Evolutionary conservation across 2,888 invertebrate genomes (phyloP).

Genomic region (Drosophila sordidula): DNA sequence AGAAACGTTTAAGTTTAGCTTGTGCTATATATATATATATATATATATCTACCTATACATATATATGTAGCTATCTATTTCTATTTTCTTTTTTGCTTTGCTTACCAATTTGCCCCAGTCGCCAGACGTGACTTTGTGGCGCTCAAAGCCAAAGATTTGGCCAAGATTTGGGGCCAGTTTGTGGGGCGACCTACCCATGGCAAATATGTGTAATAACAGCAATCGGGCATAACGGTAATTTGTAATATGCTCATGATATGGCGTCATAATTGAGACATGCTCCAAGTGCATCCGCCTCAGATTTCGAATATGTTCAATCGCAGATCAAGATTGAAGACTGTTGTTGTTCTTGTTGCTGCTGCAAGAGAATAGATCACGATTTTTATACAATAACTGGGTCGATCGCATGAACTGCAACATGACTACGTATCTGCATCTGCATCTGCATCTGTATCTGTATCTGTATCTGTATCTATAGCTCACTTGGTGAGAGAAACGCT

Average conservation of each 20-base stretch:
- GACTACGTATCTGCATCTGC: constrained; percentile 6
- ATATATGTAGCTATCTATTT: constrained; percentile 5
- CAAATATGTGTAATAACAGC: constrained; percentile 62
- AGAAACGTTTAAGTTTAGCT: constrained; percentile 24
- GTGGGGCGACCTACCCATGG: constrained; percentile 42
- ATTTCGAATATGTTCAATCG: constrained; percentile 37
- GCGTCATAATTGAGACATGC: constrained; percentile 77
- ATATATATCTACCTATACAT: neutral
- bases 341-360: constrained; percentile 5
- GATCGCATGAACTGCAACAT: constrained; percentile 37
- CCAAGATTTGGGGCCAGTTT: constrained; percentile 45
- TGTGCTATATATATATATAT: constrained; percentile 11
- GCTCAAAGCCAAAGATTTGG: constrained; percentile 37
- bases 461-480: neutral
- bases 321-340: constrained; percentile 15
- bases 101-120: constrained; percentile 60
- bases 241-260: constrained; percentile 57
- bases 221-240: constrained; percentile 58
- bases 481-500: constrained; percentile 42
- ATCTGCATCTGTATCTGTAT: constrained; percentile 1
- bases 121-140: constrained; percentile 56
- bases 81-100: constrained; percentile 41
- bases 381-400: constrained; percentile 50
- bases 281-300: constrained; percentile 70
- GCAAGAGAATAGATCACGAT: constrained; percentile 55